These are phyloP conservation scores for Zeus faber DNA, from an alignment of 2,113 vertebrate species.

Conservation along the genomic window DNA sequence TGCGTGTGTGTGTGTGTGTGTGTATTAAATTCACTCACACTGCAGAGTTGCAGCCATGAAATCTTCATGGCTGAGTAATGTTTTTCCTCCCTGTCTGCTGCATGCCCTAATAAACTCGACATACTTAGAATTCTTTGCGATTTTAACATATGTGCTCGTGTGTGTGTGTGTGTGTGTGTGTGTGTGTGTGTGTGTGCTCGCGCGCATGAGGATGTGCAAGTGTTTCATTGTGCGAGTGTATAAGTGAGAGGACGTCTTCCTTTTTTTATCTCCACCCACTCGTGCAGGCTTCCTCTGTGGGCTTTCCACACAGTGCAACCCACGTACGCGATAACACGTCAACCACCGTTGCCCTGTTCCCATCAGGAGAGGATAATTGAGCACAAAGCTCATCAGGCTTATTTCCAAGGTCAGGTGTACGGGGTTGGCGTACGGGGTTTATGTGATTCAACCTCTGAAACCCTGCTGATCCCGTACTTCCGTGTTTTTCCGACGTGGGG, in stretches of 20 bases:
- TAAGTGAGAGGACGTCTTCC: not conserved
- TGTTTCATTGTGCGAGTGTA: not conserved
- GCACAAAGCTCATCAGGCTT: not conserved
- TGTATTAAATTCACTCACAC: conserved; percentile 32
- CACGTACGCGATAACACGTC: not conserved
- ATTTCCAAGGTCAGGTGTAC: not conserved
- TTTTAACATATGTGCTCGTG: conserved; percentile 4
- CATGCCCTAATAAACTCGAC: conserved; percentile 30
- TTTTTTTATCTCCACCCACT: too few relatives aligned
- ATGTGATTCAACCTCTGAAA: not conserved
- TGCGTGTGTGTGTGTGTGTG: conserved; percentile 9
- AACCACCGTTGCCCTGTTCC: not conserved
- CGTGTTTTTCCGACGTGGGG: not conserved
- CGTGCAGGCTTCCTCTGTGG: too few relatives aligned
- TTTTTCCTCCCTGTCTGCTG: conserved; percentile 20
- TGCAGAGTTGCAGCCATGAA: conserved; percentile 25
- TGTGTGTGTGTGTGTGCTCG: too few relatives aligned
- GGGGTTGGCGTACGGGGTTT: not conserved
- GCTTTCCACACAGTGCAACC: not conserved
- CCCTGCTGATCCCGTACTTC: not conserved
- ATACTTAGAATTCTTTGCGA: conserved; percentile 6
- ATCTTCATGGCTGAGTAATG: conserved; percentile 30
- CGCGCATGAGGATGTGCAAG: too few relatives aligned
- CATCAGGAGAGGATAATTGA: not conserved
- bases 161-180: conserved; percentile 1